Evolutionary conservation across 2,888 invertebrate genomes (phyloP), one percentile per base, ranked within the genome.

Genomic region (Cyrtodaria siliqua): DNA sequence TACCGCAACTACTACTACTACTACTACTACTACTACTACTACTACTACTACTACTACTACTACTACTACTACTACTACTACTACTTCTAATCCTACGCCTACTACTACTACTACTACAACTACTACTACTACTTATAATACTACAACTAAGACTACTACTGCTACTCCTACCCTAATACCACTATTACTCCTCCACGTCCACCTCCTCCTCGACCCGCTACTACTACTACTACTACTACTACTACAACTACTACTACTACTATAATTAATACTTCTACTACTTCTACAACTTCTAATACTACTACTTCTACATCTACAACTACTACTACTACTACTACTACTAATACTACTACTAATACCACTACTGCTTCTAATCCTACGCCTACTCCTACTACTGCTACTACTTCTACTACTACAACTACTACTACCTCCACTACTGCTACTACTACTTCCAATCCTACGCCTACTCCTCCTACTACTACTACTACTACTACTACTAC

Each of bases 401-500:
- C n/a, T n/a, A 40, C 40, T 40, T 40, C 40, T 40, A 40, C 40
- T 40, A 40, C 40, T 40, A 40, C 40, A 12, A 40, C 40, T 40
- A 18, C 47, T 47, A 47, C 47, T 47, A 47, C 47, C 16, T 9
- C 47, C 16, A 47, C 47, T 16, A 47, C 47, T 9, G 16, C 47
- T 47, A 47, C 47, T 47, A 47, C 47, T 47, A 47, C 47, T 47
- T 9, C 47, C 16, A 47, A 4, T 16, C 3, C 6, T 16, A 20
- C 47, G 4, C 4, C 47, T 47, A 47, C 47, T 47, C 3, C 47
- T 47, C 3, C 47, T 47, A 47, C 47, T 47, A 20, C 47, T 47
- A 20, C 47, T 47, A 47, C 47, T 47, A 47, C 47, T 47, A 47
- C 47, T 47, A 47, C 47, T 47, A 47, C 47, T 47, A 47, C 47